phyloP scores from a whole-genome alignment of 2,113 vertebrate species.

The Anarhynchus alexandrinus region DNA sequence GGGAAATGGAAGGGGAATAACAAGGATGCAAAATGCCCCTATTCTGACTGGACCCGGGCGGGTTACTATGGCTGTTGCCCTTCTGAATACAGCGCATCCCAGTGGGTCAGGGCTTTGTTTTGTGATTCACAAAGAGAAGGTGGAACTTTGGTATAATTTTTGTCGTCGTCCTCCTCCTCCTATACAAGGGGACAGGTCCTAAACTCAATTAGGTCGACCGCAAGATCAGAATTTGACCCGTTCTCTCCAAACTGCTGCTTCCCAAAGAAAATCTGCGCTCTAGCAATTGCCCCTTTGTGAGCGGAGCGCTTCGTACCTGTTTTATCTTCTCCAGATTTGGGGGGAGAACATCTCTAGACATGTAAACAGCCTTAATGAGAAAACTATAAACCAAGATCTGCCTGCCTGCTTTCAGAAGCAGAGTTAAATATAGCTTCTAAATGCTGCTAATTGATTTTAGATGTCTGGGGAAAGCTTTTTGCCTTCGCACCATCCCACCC shows the following conservation, averaged over 20 bases:
- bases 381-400: background rate
- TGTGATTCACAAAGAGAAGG: background rate
- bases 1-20: background rate
- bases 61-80: background rate
- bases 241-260: background rate
- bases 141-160: background rate
- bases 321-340: background rate
- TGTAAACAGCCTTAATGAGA: slow-evolving; percentile 15
- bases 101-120: background rate
- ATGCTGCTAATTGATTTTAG: slow-evolving; percentile 44
- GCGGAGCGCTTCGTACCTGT: background rate
- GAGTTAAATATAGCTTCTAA: slow-evolving; percentile 27
- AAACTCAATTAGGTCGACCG: fast-evolving
- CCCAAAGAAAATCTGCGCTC: background rate
- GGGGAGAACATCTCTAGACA: background rate
- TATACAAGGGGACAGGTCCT: background rate
- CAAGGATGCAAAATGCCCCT: background rate
- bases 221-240: background rate
- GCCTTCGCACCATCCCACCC: slow-evolving; percentile 13
- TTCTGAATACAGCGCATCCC: fast-evolving
- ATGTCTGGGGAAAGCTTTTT: background rate
- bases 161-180: background rate
- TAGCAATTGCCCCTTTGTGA: background rate
- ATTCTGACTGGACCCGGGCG: background rate
- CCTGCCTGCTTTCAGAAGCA: background rate